Evolutionary conservation across 2,888 invertebrate species (phyloP).

Genomic region (Rotaria macrura): DNA sequence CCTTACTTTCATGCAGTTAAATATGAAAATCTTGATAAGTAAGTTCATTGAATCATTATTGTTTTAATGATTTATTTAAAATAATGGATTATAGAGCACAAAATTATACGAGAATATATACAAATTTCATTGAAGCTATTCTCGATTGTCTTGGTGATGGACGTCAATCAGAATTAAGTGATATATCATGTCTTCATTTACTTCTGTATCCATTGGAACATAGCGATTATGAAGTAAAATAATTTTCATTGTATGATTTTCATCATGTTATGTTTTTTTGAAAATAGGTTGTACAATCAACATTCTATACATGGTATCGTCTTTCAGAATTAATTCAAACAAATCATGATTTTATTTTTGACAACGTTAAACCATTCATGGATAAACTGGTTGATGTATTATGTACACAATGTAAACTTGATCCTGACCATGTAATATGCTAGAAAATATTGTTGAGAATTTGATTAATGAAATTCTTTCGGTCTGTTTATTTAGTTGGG

Average conservation of each 20-base stretch:
- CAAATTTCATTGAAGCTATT: neutral
- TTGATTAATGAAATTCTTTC: neutral
- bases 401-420: slow-evolving; percentile 85
- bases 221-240: slow-evolving; percentile 2
- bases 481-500: slow-evolving; percentile 55
- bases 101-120: neutral
- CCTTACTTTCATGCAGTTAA: neutral
- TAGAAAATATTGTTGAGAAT: too few relatives aligned
- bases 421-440: slow-evolving; percentile 68
- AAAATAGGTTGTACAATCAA: slow-evolving; percentile 64
- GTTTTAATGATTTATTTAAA: neutral
- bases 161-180: neutral
- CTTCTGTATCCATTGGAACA: neutral
- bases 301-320: slow-evolving; percentile 91
- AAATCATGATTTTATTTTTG: slow-evolving; percentile 67
- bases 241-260: neutral
- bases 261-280: neutral
- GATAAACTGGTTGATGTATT: slow-evolving; percentile 77
- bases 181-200: neutral
- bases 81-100: neutral
- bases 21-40: slow-evolving; percentile 16
- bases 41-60: neutral
- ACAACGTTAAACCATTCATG: slow-evolving; percentile 75
- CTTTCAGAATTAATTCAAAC: slow-evolving; percentile 83
- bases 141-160: slow-evolving; percentile 10